Conservation (phyloP, 1,140 invertebrate genomes). For the Panagrolaimus sp. region DNA sequence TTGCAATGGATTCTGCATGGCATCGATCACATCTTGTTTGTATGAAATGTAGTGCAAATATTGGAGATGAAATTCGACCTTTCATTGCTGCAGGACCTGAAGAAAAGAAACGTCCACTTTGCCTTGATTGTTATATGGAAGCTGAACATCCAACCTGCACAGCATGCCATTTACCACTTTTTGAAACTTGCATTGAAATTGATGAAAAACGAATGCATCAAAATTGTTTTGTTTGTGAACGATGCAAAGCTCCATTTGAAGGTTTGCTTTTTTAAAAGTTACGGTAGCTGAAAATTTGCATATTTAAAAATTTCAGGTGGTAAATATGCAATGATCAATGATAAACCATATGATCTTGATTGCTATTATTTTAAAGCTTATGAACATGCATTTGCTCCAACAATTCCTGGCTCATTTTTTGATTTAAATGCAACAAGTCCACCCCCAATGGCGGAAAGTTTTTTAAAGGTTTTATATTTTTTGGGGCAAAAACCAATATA, state of each 20-base stretch:
- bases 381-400: constrained; percentile 8
- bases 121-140: constrained; percentile 30
- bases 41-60: constrained; percentile 13
- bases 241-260: constrained; percentile 25
- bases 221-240: constrained; percentile 22
- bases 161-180: constrained; percentile 20
- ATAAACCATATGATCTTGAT: constrained; percentile 27
- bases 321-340: constrained; percentile 22
- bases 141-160: constrained; percentile 23
- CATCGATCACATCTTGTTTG: constrained; percentile 28
- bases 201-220: constrained; percentile 18
- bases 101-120: constrained; percentile 21
- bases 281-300: background rate
- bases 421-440: too few relatives aligned
- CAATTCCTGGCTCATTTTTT: too few relatives aligned
- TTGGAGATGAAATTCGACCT: constrained; percentile 14
- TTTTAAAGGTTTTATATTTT: too few relatives aligned
- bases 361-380: constrained; percentile 28
- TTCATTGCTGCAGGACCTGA: background rate
- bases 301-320: constrained; percentile 11
- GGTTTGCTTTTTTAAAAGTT: constrained; percentile 1
- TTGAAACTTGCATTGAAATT: constrained; percentile 15
- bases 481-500: too few relatives aligned
- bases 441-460: too few relatives aligned
- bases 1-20: constrained; percentile 20